Conservation (phyloP, 2,888 invertebrate genomes). For the Apodemia duryi region DNA sequence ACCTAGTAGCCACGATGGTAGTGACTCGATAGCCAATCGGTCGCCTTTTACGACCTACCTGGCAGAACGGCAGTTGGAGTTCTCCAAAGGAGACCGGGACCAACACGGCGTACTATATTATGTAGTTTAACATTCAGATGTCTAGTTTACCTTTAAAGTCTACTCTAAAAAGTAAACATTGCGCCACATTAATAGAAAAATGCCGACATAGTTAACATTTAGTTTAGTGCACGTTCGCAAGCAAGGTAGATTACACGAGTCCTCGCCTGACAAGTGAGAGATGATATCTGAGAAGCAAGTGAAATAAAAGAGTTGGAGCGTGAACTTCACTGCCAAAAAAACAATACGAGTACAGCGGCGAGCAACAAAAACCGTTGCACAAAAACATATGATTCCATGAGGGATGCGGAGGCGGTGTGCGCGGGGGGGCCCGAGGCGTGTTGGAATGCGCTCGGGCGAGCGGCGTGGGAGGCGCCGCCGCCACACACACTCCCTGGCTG, state of each 20-base stretch:
- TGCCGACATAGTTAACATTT: background rate
- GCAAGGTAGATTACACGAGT: constrained; percentile 26
- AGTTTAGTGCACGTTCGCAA: background rate
- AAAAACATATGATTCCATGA: constrained; percentile 79
- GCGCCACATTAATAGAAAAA: background rate
- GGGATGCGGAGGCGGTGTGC: constrained; percentile 50
- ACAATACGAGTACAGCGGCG: constrained; percentile 69
- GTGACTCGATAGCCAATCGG: too few species aligned
- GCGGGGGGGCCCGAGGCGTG: constrained; percentile 68
- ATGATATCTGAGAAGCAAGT: constrained; percentile 63
- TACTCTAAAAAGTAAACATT: background rate
- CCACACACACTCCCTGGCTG: constrained; percentile 56
- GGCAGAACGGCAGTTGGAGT: too few species aligned
- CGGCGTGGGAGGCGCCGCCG: constrained; percentile 73
- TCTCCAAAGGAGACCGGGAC: too few species aligned
- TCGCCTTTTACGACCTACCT: too few species aligned
- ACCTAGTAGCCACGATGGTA: too few species aligned
- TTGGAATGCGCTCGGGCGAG: constrained; percentile 76
- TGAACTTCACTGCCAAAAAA: constrained; percentile 68
- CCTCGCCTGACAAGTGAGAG: constrained; percentile 43
- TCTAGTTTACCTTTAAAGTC: too few species aligned
- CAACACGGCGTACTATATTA: too few species aligned
- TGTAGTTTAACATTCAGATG: too few species aligned
- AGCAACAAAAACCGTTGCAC: constrained; percentile 80
- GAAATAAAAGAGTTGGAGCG: constrained; percentile 72